Evolutionary conservation across 2,888 invertebrate genomes (phyloP), one percentile per base, ranked within the genome.

Genomic region (Salticus scenicus): DNA sequence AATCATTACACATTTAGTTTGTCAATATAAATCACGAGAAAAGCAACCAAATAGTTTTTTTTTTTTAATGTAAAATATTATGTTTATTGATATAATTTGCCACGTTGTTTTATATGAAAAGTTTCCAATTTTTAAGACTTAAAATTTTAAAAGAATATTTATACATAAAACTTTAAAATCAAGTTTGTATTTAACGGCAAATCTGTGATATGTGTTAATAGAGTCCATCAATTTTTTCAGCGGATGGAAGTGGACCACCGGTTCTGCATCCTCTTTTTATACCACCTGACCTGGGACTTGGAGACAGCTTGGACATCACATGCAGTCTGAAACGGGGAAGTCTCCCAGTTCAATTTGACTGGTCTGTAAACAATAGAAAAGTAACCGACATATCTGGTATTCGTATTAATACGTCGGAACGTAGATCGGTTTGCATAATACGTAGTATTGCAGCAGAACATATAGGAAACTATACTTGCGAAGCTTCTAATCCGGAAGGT

Each of bases 251-350:
- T 31, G 86, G 74, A 71, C 57, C 66, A 64, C 75, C 75, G 0
- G 71, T 74, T 0, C 42, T 86, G 8, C 74, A 86, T 41, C 74
- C 74, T 12, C 79, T 86, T 57, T 71, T 76, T 17, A 71, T 86
- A 0, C 86, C 86, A 2, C 80, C 86, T 0, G 73, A 80, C 66
- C 41, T 84, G 17, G 81, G 76, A 8, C 47, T 82, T 0, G 75
- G 83, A 8, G 82, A 87, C 63, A 73, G 76, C 4, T 73, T 81
- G 12, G 80, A 87, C 20, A 41, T 83, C 20, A 42, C 12, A 0
- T 88, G 88, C 47, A 81, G 77, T 8, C 31, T 88, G n/a, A 80
- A 80, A 10, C 85, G 87, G 70, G 88, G 88, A 28, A 81, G 64
- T 24, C 33, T 64, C 4, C 87, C 89, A 10, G 69, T 88, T 1